Evolutionary conservation across 1,140 invertebrate species (phyloP).

Genomic region (Pogonognathellus flavescens): DNA sequence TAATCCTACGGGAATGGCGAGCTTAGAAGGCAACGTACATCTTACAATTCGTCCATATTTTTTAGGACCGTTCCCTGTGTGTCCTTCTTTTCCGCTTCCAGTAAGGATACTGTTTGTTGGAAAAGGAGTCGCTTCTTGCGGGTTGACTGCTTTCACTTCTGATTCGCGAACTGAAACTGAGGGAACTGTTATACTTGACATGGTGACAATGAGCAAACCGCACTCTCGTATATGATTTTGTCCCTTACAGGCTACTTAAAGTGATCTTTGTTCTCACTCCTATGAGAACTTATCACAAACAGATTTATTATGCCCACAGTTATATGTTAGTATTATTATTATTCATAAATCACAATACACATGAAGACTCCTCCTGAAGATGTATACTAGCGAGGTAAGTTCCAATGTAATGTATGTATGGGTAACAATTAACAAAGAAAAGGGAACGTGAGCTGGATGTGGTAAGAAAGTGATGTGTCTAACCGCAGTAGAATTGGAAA

Average conservation of each 20-base stretch:
- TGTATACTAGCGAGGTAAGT: no score
- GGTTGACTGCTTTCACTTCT: background rate
- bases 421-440: no score
- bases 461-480: no score
- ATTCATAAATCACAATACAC: no score
- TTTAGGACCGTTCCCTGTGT: background rate
- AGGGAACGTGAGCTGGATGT: no score
- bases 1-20: slow-evolving; percentile 64
- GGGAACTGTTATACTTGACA: background rate
- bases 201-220: background rate
- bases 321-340: no score
- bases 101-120: background rate
- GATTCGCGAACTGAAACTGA: background rate
- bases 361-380: no score
- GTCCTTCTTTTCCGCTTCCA: background rate
- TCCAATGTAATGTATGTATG: no score
- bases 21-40: slow-evolving; percentile 55
- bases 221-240: background rate
- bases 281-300: no score
- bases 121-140: background rate
- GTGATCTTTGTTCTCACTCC: background rate
- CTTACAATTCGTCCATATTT: background rate
- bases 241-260: background rate
- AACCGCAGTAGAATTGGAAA: no score
- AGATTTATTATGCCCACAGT: no score